Conservation (phyloP, 2,113 vertebrate species). For the Barnardius zonarius region DNA sequence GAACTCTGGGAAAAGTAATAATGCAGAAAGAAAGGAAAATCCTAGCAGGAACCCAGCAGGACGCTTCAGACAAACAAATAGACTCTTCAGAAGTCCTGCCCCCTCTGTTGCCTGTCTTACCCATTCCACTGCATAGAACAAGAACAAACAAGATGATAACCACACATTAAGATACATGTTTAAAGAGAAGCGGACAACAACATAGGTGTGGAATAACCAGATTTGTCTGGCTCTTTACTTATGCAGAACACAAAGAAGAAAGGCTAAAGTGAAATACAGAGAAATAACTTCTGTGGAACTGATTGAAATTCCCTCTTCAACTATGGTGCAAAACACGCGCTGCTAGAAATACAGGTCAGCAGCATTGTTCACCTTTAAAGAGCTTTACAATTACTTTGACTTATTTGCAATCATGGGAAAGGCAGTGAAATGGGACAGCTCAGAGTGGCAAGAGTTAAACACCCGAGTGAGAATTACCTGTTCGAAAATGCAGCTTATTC, state of each 20-base stretch:
- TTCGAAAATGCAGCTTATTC: neutral
- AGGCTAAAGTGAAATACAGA: neutral
- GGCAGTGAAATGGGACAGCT: neutral
- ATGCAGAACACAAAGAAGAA: neutral
- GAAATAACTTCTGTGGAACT: neutral
- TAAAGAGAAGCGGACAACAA: neutral
- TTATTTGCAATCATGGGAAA: neutral
- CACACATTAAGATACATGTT: neutral
- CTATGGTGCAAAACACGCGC: neutral
- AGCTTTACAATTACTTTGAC: neutral
- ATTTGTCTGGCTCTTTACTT: neutral
- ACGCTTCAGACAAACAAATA: neutral
- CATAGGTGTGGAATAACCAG: neutral
- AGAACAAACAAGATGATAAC: neutral
- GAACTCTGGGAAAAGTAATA: neutral
- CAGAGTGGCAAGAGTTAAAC: neutral
- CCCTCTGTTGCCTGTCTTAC: neutral
- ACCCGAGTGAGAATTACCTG: neutral
- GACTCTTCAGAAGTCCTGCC: neutral
- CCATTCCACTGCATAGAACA: neutral
- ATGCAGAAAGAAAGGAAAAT: neutral
- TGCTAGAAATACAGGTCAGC: neutral
- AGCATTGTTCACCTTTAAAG: conserved; percentile 7
- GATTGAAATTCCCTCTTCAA: neutral
- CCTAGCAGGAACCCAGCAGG: neutral